These are phyloP conservation scores for Raja brachyura DNA, from an alignment of 2,113 vertebrate genomes.

Conservation along the genomic window DNA sequence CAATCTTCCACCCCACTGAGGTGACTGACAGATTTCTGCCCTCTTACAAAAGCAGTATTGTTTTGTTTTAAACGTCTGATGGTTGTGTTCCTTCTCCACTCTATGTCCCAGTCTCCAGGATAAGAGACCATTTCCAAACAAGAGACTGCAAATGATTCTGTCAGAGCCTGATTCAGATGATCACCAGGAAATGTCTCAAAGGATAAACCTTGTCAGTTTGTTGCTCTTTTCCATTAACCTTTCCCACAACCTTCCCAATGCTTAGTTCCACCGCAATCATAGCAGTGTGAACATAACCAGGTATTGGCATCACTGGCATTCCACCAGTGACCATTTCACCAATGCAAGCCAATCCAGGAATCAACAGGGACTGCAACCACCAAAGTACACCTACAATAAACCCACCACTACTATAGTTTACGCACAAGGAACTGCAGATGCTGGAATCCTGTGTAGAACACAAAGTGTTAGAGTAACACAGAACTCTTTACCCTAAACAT, in stretches of 20 bases:
- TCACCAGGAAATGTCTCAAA: background rate
- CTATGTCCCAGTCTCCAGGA: background rate
- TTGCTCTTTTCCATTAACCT: background rate
- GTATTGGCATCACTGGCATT: background rate
- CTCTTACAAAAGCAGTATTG: background rate
- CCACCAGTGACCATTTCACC: background rate
- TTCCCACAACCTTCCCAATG: background rate
- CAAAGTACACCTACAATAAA: background rate
- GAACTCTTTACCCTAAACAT: too few species aligned
- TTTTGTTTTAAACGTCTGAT: background rate
- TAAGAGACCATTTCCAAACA: background rate
- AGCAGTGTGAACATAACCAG: background rate
- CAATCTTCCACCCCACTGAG: background rate
- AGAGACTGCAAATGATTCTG: background rate
- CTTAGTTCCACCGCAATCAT: background rate
- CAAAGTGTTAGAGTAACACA: too few species aligned
- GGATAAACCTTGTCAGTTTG: background rate
- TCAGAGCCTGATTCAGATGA: background rate
- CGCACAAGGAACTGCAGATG: too few species aligned
- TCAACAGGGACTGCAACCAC: background rate
- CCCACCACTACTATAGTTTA: too few species aligned
- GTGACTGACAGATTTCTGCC: background rate
- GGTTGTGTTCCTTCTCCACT: background rate
- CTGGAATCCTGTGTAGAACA: too few species aligned
- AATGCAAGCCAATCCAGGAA: background rate